Evolutionary conservation across 2,888 invertebrate species (phyloP).

Genomic region (Dimorphilus gyrociliatus): DNA sequence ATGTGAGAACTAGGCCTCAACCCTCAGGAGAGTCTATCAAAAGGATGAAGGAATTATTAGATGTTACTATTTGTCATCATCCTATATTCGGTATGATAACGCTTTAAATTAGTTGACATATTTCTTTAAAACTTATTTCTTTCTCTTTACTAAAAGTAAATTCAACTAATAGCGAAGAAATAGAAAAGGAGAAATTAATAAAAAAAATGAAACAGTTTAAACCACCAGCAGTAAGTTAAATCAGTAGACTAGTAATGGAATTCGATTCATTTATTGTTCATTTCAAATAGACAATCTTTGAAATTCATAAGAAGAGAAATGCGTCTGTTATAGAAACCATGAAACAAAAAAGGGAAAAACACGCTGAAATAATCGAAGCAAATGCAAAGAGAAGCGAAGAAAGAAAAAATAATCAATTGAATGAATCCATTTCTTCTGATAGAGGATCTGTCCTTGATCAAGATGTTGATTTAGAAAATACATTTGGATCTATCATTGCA

Average conservation of each 20-base stretch:
- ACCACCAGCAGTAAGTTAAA: no score
- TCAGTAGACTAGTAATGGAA: no score
- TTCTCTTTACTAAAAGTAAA: constrained; percentile 38
- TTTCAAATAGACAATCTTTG: constrained; percentile 64
- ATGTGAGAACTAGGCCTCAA: constrained; percentile 65
- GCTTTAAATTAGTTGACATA: constrained; percentile 18
- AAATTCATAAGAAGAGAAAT: constrained; percentile 64
- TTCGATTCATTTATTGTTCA: background rate
- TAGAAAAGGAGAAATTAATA: no score
- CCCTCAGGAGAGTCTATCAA: constrained; percentile 77
- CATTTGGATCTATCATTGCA: constrained; percentile 1
- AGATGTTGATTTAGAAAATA: constrained; percentile 32
- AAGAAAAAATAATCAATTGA: background rate
- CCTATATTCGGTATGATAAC: constrained; percentile 43
- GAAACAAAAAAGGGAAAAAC: constrained; percentile 64
- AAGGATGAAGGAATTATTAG: constrained; percentile 51
- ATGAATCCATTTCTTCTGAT: no score
- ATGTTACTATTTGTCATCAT: constrained; percentile 45
- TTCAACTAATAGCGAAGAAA: no score
- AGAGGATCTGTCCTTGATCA: constrained; percentile 13
- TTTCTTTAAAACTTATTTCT: constrained; percentile 41
- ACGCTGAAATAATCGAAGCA: constrained; percentile 42
- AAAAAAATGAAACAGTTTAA: no score
- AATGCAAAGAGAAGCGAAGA: constrained; percentile 35
- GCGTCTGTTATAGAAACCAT: constrained; percentile 58